Evolutionary conservation across 2,797 vertebrate genomes (phyloP), one percentile per base, ranked within the genome.

Genomic region (Xerus rutilus): DNA sequence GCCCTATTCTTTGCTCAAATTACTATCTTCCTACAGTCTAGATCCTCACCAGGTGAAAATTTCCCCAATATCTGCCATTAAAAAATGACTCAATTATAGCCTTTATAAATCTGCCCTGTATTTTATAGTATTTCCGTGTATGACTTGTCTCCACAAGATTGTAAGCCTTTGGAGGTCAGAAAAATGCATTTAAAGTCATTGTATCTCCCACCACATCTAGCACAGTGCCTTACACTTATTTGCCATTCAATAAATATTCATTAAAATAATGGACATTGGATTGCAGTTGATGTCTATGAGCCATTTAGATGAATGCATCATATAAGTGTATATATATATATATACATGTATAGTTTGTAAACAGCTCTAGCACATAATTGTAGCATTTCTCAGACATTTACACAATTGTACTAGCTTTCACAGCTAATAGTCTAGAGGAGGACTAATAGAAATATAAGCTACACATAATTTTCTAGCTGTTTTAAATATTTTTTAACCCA

Each of bases 91-190:
- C 43, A 14, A 8, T 57, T 67, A 45, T 0, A 86, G 21, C 49
- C 32, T 91, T 92, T 69, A 89, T 88, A 96, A 93, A 83, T 64
- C 67, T 90, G 23, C 59, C 78, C 92, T 92, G 62, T 91, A 82
- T 96, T 76, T 91, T 78, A 94, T 28, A 76, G 95, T 89, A 83
- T 86, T 94, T 94, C 85, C 93, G 23, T 95, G 69, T 91, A 64
- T 97, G 89, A 85, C 64, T 84, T 89, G 87, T 96, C 67, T 95
- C 72, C 86, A 74, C 67, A 97, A 96, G 81, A 95, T 78, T 97
- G 89, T 97, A 97, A 97, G 82, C 95, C 93, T 95, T 74, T 89
- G 94, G 83, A 96, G 67, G 96, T 97, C 94, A 96, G 93, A 86
- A 96, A 95, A 96, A 90, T 65, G 77, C 83, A 95, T 85, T 49